Evolutionary conservation across 2,888 invertebrate genomes (phyloP).

Genomic region (Harpalus rubripes): DNA sequence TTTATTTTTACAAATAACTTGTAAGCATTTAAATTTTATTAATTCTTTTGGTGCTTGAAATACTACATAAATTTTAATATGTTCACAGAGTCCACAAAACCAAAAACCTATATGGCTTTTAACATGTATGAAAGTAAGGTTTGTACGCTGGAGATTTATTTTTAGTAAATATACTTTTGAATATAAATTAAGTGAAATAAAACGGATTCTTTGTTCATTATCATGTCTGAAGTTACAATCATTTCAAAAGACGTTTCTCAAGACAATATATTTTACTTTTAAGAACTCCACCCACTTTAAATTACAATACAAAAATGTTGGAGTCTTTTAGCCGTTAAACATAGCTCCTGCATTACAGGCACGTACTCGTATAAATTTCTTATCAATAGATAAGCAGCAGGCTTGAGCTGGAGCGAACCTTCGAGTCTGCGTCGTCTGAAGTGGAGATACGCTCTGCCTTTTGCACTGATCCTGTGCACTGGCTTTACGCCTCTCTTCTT

Average conservation of each 20-base stretch:
- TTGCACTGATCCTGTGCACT: conserved; percentile 21
- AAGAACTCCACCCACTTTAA: conserved; percentile 26
- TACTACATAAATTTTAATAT: no score
- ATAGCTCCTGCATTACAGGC: conserved; percentile 68
- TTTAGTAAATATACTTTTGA: background rate
- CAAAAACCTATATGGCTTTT: no score
- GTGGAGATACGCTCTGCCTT: conserved; percentile 3
- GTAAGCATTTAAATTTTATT: no score
- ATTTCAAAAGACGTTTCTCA: background rate
- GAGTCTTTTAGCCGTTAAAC: conserved; percentile 61
- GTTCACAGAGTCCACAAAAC: no score
- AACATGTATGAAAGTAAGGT: no score
- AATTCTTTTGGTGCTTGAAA: no score
- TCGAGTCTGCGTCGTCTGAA: background rate
- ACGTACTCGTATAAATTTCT: conserved; percentile 69
- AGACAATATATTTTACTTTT: conserved; percentile 37
- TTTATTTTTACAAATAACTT: no score
- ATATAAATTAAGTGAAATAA: background rate
- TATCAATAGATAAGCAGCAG: conserved; percentile 69
- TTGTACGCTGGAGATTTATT: no score
- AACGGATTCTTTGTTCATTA: background rate
- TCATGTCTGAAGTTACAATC: conserved; percentile 9
- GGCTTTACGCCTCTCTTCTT: conserved; percentile 51
- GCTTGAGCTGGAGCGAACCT: background rate
- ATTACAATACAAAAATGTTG: conserved; percentile 47